Evolutionary conservation across 2,113 vertebrate species (phyloP).

Genomic region (Corythaixoides concolor): DNA sequence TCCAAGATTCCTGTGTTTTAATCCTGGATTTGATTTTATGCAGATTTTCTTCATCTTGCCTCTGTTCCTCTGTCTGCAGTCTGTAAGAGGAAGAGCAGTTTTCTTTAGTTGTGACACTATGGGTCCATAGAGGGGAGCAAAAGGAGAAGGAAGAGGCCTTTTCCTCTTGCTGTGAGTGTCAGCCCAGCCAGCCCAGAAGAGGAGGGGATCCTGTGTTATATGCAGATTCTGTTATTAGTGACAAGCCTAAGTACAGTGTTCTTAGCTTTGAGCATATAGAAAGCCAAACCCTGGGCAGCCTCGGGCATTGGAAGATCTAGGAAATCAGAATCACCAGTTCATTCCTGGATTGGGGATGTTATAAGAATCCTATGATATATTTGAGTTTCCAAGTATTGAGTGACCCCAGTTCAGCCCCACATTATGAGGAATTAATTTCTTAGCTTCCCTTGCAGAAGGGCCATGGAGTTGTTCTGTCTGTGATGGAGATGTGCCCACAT

Average conservation of each 20-base stretch:
- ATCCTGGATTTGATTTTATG: background rate
- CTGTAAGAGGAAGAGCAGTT: background rate
- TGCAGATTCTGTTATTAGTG: background rate
- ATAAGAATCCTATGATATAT: background rate
- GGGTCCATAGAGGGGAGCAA: background rate
- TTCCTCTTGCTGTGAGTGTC: background rate
- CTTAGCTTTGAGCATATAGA: background rate
- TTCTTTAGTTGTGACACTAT: background rate
- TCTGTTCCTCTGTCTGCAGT: background rate
- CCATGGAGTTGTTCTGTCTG: background rate
- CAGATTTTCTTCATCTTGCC: background rate
- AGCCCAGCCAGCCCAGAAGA: background rate
- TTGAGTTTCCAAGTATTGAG: background rate
- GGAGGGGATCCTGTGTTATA: background rate
- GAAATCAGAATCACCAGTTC: background rate
- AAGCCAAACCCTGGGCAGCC: background rate
- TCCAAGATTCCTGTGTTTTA: background rate
- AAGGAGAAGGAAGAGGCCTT: background rate
- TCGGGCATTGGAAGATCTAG: background rate
- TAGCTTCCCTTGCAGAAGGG: background rate
- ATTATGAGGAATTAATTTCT: background rate
- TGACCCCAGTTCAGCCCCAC: background rate
- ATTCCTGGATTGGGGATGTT: background rate
- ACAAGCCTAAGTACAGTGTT: background rate
- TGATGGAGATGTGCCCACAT: background rate